These are phyloP conservation scores for Arnoldichthys spilopterus DNA, from an alignment of 2,797 vertebrate species.

Conservation along the genomic window DNA sequence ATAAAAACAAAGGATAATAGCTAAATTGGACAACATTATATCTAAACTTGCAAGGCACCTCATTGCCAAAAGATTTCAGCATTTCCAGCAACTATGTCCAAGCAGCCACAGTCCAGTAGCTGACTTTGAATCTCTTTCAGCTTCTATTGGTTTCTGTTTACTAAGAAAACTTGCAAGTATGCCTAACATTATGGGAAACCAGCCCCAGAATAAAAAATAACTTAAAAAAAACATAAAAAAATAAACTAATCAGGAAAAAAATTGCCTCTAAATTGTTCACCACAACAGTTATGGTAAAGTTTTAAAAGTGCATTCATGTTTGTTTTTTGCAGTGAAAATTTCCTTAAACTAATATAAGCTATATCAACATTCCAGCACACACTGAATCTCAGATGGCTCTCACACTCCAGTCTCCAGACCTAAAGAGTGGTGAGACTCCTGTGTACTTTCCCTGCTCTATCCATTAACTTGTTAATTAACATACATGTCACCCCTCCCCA, in stretches of 20 bases:
- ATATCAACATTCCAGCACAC: not conserved
- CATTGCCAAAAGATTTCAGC: not conserved
- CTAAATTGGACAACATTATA: slow-evolving; percentile 30
- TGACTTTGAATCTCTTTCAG: not conserved
- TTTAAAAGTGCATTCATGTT: slow-evolving; percentile 88
- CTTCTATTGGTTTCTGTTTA: slow-evolving; percentile 33
- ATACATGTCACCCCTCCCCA: not conserved
- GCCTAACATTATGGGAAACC: slow-evolving; percentile 69
- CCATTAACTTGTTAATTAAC: not conserved
- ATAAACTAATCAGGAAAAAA: slow-evolving; percentile 38
- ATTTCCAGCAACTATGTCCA: not conserved
- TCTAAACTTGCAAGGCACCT: slow-evolving; percentile 26
- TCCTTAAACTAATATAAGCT: not conserved
- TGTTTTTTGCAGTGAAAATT: slow-evolving; percentile 20
- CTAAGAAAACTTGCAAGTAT: slow-evolving; percentile 41
- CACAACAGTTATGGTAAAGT: slow-evolving; percentile 84
- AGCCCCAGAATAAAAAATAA: slow-evolving; percentile 79
- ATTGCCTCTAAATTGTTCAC: slow-evolving; percentile 65
- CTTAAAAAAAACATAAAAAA: slow-evolving; percentile 67
- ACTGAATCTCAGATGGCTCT: not conserved
- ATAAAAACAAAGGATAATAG: slow-evolving; percentile 26
- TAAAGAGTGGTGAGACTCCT: not conserved
- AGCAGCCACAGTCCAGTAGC: not conserved
- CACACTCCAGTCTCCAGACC: not conserved
- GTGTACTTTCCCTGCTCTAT: not conserved